Conservation (phyloP, 2,888 invertebrate species). For the Meta bourneti region DNA sequence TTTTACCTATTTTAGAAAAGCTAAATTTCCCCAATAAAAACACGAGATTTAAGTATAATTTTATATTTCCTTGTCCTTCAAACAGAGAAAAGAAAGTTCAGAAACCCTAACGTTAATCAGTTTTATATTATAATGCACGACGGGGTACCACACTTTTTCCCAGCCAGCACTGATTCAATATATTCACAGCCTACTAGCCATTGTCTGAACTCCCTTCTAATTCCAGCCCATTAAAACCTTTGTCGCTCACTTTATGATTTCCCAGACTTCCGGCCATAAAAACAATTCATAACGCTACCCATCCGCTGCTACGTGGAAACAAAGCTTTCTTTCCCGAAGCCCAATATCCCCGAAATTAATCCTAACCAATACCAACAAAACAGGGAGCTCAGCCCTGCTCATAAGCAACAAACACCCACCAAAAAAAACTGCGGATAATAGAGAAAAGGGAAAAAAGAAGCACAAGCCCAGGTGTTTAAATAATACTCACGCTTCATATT, state of each 20-base stretch:
- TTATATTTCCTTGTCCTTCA: too few relatives aligned
- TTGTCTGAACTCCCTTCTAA: background rate
- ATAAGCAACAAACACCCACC: background rate
- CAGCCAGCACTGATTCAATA: background rate
- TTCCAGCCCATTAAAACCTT: slow-evolving; percentile 14
- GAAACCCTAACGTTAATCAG: background rate
- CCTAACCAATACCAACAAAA: slow-evolving; percentile 4
- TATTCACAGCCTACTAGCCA: background rate
- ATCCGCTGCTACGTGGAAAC: background rate
- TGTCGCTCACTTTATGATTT: background rate
- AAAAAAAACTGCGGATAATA: background rate
- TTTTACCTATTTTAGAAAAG: too few relatives aligned
- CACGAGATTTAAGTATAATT: too few relatives aligned
- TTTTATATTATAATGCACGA: background rate
- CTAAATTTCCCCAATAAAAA: too few relatives aligned
- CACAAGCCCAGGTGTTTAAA: slow-evolving; percentile 19
- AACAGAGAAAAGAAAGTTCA: too few relatives aligned
- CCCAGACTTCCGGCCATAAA: slow-evolving; percentile 18
- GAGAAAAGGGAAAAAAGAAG: background rate
- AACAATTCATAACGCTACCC: slow-evolving; percentile 14
- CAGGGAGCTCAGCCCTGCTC: background rate
- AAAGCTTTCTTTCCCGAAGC: background rate
- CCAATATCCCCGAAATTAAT: background rate
- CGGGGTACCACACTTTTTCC: background rate
- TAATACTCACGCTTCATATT: slow-evolving; percentile 28